Evolutionary conservation across 2,888 invertebrate species (phyloP).

Genomic region (Xiphydria camelus): DNA sequence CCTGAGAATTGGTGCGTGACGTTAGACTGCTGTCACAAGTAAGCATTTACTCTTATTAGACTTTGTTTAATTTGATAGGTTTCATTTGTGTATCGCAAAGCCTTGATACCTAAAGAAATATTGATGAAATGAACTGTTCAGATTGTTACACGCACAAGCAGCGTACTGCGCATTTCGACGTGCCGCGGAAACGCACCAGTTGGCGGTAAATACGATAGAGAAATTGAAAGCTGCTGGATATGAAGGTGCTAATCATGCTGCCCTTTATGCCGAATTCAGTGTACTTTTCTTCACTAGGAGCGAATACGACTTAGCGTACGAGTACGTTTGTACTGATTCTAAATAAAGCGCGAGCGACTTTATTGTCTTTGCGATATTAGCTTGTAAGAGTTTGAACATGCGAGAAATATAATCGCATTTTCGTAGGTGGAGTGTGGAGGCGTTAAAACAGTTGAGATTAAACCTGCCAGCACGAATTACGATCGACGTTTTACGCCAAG

Average conservation of each 20-base stretch:
- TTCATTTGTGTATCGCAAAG: constrained; percentile 1
- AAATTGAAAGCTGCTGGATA: constrained; percentile 57
- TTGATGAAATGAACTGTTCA: constrained; percentile 60
- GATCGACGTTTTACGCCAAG: constrained; percentile 82
- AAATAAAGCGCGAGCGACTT: not conserved
- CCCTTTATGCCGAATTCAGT: constrained; percentile 82
- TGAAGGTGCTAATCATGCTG: constrained; percentile 60
- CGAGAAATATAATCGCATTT: constrained; percentile 20
- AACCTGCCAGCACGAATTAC: constrained; percentile 69
- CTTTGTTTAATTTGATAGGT: too few species aligned
- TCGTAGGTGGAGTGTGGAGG: constrained; percentile 77
- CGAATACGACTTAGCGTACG: constrained; percentile 71
- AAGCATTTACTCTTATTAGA: too few species aligned
- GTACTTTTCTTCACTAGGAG: constrained; percentile 81
- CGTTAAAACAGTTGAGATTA: constrained; percentile 69
- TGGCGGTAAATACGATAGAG: constrained; percentile 62
- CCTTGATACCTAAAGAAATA: constrained; percentile 30
- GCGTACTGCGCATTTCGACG: constrained; percentile 79
- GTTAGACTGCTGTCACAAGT: constrained; percentile 87
- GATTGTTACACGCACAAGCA: constrained; percentile 83
- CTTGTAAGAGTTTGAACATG: not conserved
- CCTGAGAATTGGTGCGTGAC: constrained; percentile 68
- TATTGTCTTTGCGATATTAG: not conserved
- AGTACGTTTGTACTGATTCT: constrained; percentile 58
- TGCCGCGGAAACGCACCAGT: constrained; percentile 72